These are phyloP conservation scores for Conchocele bisecta DNA, from an alignment of 2,888 invertebrate species.

Conservation along the genomic window DNA sequence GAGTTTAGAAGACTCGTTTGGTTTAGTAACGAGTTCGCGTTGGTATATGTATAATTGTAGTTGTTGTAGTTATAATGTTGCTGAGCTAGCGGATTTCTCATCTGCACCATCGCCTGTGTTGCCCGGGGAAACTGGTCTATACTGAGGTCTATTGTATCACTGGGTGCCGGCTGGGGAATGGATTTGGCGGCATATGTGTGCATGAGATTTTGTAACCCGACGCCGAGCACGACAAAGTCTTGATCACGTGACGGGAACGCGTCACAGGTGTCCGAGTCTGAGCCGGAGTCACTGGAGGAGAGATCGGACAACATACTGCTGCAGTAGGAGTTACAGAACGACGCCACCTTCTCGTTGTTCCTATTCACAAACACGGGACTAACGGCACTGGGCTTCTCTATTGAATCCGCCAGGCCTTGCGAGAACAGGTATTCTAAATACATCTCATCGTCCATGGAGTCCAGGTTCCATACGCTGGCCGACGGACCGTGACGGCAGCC, in stretches of 20 bases:
- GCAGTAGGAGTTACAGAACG: conserved; percentile 60
- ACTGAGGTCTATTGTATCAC: conserved; percentile 51
- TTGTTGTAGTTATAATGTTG: conserved; percentile 44
- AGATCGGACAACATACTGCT: conserved; percentile 49
- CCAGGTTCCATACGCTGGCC: conserved; percentile 65
- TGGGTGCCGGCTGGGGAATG: conserved; percentile 15
- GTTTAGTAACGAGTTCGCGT: conserved; percentile 63
- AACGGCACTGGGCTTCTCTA: conserved; percentile 65
- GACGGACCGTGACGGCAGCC: conserved; percentile 67
- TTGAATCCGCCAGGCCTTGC: conserved; percentile 75
- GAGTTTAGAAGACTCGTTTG: conserved; percentile 63
- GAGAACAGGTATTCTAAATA: conserved; percentile 79
- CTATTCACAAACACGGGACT: conserved; percentile 61
- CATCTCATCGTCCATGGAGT: conserved; percentile 76
- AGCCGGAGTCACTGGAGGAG: conserved; percentile 31
- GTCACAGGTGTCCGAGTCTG: conserved; percentile 52
- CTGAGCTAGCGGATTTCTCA: no score
- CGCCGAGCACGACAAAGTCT: conserved; percentile 81
- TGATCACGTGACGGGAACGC: conserved; percentile 55
- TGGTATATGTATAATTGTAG: conserved; percentile 30
- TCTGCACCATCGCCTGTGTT: conserved; percentile 47
- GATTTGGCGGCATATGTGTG: conserved; percentile 70
- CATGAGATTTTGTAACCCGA: conserved; percentile 79
- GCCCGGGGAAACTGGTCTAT: conserved; percentile 65
- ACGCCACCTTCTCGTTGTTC: conserved; percentile 56